A percentile compares a stretch with the other conserved stretches of the same genome.
phyloP scores from a whole-genome alignment of 1,140 invertebrate genomes.

The Meloidogyne chitwoodi region DNA sequence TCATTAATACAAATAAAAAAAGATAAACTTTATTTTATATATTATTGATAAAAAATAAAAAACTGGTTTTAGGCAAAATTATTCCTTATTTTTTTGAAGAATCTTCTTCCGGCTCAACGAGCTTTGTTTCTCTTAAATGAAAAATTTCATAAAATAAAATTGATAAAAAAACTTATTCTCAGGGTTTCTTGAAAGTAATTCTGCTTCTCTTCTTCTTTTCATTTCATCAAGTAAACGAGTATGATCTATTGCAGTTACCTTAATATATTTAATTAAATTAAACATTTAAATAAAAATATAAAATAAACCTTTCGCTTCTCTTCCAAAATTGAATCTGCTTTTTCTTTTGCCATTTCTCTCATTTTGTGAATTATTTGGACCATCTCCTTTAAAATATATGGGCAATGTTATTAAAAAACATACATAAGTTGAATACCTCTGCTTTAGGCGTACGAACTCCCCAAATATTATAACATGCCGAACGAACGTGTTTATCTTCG shows the following conservation, averaged over 20 bases:
- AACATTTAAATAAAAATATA: not conserved
- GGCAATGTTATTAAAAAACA: not conserved
- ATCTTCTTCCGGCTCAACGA: not conserved
- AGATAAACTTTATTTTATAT: not conserved
- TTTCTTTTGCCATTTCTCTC: not conserved
- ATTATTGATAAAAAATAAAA: not conserved
- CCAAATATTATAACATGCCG: not conserved
- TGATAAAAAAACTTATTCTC: not conserved
- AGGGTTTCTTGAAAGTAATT: not conserved
- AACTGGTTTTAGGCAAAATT: not conserved
- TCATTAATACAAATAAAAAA: not conserved
- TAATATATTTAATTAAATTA: not conserved
- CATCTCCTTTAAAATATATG: not conserved
- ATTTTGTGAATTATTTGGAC: not conserved
- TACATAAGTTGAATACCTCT: not conserved
- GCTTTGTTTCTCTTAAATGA: not conserved
- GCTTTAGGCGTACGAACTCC: not conserved
- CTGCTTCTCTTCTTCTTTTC: not conserved
- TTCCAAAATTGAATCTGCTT: not conserved
- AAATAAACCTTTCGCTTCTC: not conserved
- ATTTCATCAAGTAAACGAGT: not conserved
- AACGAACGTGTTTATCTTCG: not conserved
- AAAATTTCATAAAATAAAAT: not conserved
- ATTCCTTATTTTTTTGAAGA: not conserved
- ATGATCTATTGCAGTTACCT: not conserved